Percentiles rank a stretch among this genome's conserved stretches.
Evolutionary conservation across 2,113 vertebrate genomes (phyloP).

Genomic region (Sardina pilchardus): DNA sequence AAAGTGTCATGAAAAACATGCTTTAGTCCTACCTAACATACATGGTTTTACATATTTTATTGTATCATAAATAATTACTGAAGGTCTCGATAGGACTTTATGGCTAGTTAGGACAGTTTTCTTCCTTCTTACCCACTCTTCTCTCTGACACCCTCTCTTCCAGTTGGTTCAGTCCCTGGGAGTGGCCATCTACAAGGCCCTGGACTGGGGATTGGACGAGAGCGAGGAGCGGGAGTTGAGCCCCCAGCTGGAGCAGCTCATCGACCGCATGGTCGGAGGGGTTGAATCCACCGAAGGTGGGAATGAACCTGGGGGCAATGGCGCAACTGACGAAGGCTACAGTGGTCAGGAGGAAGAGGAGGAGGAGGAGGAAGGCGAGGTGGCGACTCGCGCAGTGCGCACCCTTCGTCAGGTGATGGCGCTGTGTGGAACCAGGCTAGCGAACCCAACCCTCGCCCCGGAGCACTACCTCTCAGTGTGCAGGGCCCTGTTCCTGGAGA

Average conservation of each 20-base stretch:
- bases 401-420: slow-evolving; percentile 83
- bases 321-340: slow-evolving; percentile 83
- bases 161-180: slow-evolving; percentile 92
- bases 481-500: slow-evolving; percentile 88
- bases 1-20: background rate
- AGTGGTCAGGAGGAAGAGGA: slow-evolving; percentile 89
- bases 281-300: slow-evolving; percentile 64
- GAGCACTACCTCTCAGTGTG: slow-evolving; percentile 93
- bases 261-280: slow-evolving; percentile 87
- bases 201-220: slow-evolving; percentile 95
- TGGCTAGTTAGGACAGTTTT: too few relatives aligned
- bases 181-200: slow-evolving; percentile 88
- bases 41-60: background rate
- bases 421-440: slow-evolving; percentile 79
- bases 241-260: slow-evolving; percentile 88
- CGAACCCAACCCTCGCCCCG: slow-evolving; percentile 74
- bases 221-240: slow-evolving; percentile 91
- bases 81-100: too few relatives aligned
- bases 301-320: slow-evolving; percentile 60
- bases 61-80: background rate
- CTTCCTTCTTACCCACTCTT: too few relatives aligned
- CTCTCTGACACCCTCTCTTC: background rate
- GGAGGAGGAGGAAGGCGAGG: slow-evolving; percentile 77
- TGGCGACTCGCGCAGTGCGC: slow-evolving; percentile 65
- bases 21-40: background rate